Conservation (phyloP, 2,113 vertebrate species). For the Spea multiplicata region DNA sequence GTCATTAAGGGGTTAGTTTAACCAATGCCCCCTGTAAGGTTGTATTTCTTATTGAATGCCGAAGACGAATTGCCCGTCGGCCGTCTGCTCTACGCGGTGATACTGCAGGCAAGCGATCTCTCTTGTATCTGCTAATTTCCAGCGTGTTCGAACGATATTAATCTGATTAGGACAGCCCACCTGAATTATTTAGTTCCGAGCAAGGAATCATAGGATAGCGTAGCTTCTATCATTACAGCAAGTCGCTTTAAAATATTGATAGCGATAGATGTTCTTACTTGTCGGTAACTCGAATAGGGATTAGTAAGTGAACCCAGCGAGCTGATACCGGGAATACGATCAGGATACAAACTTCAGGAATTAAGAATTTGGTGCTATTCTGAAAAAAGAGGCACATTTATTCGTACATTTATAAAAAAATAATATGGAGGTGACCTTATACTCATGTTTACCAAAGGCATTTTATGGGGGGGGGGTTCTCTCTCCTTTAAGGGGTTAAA, state of each 20-base stretch:
- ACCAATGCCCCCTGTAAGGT: not conserved
- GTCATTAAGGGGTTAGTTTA: no score
- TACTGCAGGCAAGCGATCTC: not conserved
- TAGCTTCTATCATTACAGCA: slow-evolving; percentile 13
- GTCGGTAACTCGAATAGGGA: slow-evolving; percentile 17
- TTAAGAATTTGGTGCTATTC: not conserved
- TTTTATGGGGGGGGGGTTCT: no score
- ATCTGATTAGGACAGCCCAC: not conserved
- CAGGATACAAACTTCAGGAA: no score
- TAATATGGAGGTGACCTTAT: no score
- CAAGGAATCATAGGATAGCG: slow-evolving; percentile 1
- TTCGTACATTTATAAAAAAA: no score
- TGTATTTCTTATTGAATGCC: not conserved
- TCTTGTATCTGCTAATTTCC: slow-evolving; percentile 11
- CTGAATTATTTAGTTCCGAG: slow-evolving; percentile 11
- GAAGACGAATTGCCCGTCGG: not conserved
- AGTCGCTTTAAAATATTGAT: slow-evolving; percentile 20
- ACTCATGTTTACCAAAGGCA: no score
- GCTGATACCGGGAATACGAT: not conserved
- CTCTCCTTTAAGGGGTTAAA: no score
- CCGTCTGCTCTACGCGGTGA: no score
- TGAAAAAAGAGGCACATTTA: no score
- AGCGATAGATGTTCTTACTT: slow-evolving; percentile 11
- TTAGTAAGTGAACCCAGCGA: not conserved
- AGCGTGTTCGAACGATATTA: not conserved